Evolutionary conservation across 2,888 invertebrate genomes (phyloP), one percentile per base, ranked within the genome.

Genomic region (Hololepta plana): DNA sequence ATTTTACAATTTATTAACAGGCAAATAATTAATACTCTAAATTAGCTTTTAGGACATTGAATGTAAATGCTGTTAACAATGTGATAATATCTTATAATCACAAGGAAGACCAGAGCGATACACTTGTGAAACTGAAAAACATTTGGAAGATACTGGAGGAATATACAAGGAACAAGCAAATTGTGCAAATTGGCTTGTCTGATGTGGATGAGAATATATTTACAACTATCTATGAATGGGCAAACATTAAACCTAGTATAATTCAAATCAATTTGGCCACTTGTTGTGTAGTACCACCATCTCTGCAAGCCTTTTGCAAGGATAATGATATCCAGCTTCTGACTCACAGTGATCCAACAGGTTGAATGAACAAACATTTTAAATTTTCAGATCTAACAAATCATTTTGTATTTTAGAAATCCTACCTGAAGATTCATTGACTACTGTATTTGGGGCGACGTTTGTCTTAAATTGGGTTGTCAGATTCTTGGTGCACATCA

Each of bases 221-320:
- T 19, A 66, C 74, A 15, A 62, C 72, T 28, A 57, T 93, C 2
- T 74, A 82, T 53, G 65, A 68, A 23, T 73, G 72, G 67, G 75
- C 84, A 1, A 61, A 62, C 49, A 65, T 85, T 7, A 77, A 81
- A 44, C 93, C 93, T 3, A 65, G 70, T 34, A 85, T 88, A 30
- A 79, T 90, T 28, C 93, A 95, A 60, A 87, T 95, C 32, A 93
- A 88, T 59, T 60, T 93, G 28, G 74, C 82, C 2, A 76, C 81
- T 8, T 93, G 93, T 49, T 93, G 93, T 58, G 82, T 90, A 3
- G 91, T 96, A 28, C 93, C 95, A 12, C 80, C 85, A 2, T 72
- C 81, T 2, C 62, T 96, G 36, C 79, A 85, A 51, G 70, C 73
- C 35, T 96, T 85, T 58, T 88, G 95, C 34, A 79, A 81, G 41